Percentiles rank a stretch among this genome's conserved stretches.
Conservation (phyloP, 2,113 vertebrate species). For the Spea bombifrons region DNA sequence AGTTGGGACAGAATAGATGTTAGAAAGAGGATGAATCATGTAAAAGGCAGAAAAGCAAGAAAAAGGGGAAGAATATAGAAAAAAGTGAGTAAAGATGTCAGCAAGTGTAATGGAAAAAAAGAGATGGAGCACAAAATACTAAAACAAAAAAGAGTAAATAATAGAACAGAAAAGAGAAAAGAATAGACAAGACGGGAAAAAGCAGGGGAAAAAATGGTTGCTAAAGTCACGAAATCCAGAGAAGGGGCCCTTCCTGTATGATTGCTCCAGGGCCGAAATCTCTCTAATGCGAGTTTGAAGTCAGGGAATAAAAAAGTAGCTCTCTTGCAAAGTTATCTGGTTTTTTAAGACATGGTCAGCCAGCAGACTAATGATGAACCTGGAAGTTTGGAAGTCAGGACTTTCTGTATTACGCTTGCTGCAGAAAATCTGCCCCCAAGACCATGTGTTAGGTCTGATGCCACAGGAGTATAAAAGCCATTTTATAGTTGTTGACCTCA, state of each 20-base stretch:
- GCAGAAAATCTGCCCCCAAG: no score
- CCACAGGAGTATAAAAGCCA: no score
- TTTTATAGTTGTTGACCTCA: no score
- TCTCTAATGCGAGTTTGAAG: not conserved
- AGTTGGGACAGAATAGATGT: no score
- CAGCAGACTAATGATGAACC: no score
- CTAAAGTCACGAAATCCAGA: not conserved
- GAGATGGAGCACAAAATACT: not conserved
- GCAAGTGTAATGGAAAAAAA: not conserved
- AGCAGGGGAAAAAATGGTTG: not conserved
- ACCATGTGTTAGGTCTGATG: no score
- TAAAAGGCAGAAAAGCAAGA: not conserved
- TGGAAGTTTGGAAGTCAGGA: no score
- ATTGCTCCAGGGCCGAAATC: not conserved
- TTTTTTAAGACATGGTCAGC: no score
- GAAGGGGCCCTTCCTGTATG: no score
- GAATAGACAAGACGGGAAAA: not conserved
- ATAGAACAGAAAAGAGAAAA: not conserved
- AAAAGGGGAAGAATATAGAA: not conserved
- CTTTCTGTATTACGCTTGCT: no score
- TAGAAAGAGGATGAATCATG: not conserved
- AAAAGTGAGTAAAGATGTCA: not conserved
- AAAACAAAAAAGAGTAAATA: not conserved
- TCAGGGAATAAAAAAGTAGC: no score
- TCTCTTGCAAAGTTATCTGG: no score